Conservation (phyloP, 2,113 vertebrate species). For the Aldabrachelys gigantea region DNA sequence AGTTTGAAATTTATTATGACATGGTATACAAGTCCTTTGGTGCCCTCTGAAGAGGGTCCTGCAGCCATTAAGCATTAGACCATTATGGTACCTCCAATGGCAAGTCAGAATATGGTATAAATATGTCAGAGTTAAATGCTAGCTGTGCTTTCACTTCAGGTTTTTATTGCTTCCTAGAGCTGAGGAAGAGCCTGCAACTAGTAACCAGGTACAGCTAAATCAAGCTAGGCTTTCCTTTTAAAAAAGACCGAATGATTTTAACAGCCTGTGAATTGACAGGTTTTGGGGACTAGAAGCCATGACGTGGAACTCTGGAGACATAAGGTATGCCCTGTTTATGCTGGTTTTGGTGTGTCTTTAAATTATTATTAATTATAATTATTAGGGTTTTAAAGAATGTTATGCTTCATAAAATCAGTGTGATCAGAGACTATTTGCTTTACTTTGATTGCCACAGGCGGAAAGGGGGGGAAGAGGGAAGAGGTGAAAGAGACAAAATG, state of each 20-base stretch:
- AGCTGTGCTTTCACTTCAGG: background rate
- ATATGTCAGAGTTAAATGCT: background rate
- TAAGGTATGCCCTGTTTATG: background rate
- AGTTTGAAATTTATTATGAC: background rate
- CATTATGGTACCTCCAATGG: background rate
- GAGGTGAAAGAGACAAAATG: accelerated
- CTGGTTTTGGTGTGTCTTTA: background rate
- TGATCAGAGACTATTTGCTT: conserved; percentile 9
- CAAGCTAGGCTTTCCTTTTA: background rate
- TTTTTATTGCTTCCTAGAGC: background rate
- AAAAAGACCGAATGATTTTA: conserved; percentile 7
- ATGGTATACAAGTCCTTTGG: background rate
- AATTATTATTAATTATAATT: conserved; percentile 13
- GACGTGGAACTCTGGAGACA: conserved; percentile 10
- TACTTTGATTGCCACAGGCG: background rate
- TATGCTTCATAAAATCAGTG: conserved; percentile 39
- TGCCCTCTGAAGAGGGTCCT: background rate
- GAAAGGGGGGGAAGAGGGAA: background rate
- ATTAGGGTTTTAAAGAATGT: background rate
- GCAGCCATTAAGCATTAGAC: background rate
- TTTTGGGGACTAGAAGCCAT: conserved; percentile 10
- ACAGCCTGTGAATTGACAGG: background rate
- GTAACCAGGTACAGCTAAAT: background rate
- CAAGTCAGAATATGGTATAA: background rate
- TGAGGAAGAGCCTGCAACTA: background rate